Evolutionary conservation across 2,113 vertebrate genomes (phyloP).

Genomic region (Tangachromis dhanisi): DNA sequence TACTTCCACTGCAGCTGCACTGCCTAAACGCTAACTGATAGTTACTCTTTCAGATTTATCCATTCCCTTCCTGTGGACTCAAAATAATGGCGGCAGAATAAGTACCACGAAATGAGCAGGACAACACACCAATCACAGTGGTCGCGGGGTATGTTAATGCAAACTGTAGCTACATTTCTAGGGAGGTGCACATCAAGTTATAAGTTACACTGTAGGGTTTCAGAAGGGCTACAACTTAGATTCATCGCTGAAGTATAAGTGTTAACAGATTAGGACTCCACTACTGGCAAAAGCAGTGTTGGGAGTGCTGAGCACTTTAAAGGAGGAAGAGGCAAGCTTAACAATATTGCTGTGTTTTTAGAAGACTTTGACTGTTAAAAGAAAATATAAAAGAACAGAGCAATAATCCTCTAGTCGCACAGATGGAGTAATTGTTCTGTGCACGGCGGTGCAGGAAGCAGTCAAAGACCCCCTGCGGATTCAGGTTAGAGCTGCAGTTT

Average conservation of each 20-base stretch:
- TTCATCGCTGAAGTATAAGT: neutral
- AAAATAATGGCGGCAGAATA: neutral
- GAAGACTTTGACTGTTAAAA: neutral
- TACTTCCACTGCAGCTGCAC: neutral
- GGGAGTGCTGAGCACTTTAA: neutral
- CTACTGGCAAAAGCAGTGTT: neutral
- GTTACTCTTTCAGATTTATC: neutral
- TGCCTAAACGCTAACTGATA: neutral
- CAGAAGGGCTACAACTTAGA: neutral
- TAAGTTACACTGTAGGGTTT: fast-evolving
- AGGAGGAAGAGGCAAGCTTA: neutral
- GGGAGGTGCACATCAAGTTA: neutral
- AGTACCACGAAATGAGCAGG: neutral
- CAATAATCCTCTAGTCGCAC: neutral
- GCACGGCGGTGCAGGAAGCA: fast-evolving
- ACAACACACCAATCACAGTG: neutral
- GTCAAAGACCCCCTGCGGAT: fast-evolving
- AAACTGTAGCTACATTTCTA: neutral
- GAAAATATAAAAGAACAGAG: neutral
- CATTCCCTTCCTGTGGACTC: neutral
- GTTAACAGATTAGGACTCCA: neutral
- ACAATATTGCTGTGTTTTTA: neutral
- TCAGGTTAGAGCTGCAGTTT: neutral
- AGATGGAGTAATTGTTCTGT: fast-evolving
- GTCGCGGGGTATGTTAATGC: fast-evolving